Evolutionary conservation across 2,113 vertebrate genomes (phyloP).

Genomic region (Rhinichthys klamathensis): DNA sequence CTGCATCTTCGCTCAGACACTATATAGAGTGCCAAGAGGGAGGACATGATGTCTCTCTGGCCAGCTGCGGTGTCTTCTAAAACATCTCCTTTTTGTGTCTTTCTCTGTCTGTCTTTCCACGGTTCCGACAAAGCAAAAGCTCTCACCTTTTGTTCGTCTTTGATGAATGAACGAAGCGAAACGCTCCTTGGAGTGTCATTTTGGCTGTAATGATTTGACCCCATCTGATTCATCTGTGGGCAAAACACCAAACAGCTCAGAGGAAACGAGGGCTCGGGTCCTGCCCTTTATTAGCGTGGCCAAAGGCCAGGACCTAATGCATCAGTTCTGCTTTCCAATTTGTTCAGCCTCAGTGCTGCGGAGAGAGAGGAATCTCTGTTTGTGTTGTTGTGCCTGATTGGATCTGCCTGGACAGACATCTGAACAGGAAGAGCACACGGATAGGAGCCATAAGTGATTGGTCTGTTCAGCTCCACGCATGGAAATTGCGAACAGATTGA

Average conservation of each 20-base stretch:
- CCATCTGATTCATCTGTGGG: slow-evolving; percentile 52
- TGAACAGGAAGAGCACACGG: neutral
- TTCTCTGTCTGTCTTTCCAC: slow-evolving; percentile 2
- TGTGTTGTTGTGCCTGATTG: slow-evolving; percentile 48
- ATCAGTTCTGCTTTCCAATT: slow-evolving; percentile 66
- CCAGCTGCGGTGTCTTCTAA: slow-evolving; percentile 61
- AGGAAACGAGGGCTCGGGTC: slow-evolving; percentile 66
- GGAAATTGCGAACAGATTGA: neutral
- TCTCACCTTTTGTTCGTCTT: slow-evolving; percentile 54
- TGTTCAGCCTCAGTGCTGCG: slow-evolving; percentile 52
- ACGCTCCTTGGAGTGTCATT: slow-evolving; percentile 47
- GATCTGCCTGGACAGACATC: neutral
- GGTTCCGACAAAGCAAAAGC: slow-evolving; percentile 32
- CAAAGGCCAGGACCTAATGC: slow-evolving; percentile 79
- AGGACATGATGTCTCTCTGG: slow-evolving; percentile 60
- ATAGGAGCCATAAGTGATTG: neutral
- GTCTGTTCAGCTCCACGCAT: neutral
- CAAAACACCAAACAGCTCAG: slow-evolving; percentile 41
- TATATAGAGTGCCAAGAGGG: slow-evolving; percentile 66
- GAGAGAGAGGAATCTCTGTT: neutral
- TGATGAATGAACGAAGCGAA: slow-evolving; percentile 54
- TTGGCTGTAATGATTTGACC: slow-evolving; percentile 64
- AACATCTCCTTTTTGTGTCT: slow-evolving; percentile 21
- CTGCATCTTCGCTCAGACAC: slow-evolving; percentile 71
- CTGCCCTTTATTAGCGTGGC: slow-evolving; percentile 75